A percentile compares a stretch with the other conserved stretches of the same genome.
Evolutionary conservation across 1,140 invertebrate species (phyloP).

Genomic region (Trinorchestia longiramus): DNA sequence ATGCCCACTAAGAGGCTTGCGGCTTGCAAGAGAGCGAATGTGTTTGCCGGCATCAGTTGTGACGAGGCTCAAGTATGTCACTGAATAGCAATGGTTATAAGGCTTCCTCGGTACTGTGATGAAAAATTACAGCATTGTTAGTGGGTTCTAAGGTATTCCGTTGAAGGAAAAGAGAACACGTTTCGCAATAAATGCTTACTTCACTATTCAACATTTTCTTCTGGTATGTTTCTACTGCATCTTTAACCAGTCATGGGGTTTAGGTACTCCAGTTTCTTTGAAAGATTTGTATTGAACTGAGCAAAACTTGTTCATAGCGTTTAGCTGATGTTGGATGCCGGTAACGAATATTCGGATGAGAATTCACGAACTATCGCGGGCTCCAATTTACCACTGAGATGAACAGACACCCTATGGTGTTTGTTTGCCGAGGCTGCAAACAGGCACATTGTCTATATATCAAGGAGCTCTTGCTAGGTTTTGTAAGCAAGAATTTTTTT

Average conservation of each 20-base stretch:
- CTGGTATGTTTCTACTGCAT: background rate
- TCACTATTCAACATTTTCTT: background rate
- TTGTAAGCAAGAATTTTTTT: background rate
- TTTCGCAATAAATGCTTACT: background rate
- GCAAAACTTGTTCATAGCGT: background rate
- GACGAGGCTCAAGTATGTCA: no score
- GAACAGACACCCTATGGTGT: background rate
- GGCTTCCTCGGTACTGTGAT: no score
- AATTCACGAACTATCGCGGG: background rate
- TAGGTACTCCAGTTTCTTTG: background rate
- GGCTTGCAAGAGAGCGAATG: no score
- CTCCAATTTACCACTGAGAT: background rate
- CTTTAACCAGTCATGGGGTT: background rate
- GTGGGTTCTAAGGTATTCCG: background rate
- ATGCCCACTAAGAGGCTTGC: no score
- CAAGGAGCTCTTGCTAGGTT: background rate
- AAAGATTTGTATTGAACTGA: background rate
- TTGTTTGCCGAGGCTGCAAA: background rate
- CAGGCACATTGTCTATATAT: background rate
- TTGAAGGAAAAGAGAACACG: background rate
- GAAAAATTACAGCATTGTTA: no score
- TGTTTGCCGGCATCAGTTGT: no score
- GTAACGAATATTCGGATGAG: background rate
- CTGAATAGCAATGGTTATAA: no score
- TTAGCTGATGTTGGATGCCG: background rate